A percentile compares a stretch with the other conserved stretches of the same genome.
Conservation (phyloP, 2,888 invertebrate species). For the Mactromeris polynyma region DNA sequence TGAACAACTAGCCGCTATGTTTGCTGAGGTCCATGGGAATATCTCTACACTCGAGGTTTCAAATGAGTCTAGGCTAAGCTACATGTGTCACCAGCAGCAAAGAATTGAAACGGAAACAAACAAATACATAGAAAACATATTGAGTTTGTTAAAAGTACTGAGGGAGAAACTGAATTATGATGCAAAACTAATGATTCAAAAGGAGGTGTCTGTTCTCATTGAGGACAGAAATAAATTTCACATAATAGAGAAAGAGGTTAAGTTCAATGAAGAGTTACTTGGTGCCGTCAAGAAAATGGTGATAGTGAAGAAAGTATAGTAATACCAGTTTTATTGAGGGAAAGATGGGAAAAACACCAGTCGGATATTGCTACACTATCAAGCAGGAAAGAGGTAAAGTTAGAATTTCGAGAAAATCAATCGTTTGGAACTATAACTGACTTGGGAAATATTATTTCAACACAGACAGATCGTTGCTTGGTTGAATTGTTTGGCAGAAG, state of each 20-base stretch:
- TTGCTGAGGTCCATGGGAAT: background rate
- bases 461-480: background rate
- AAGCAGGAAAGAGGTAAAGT: background rate
- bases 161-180: background rate
- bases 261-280: background rate
- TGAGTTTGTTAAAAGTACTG: background rate
- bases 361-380: background rate
- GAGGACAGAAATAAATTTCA: background rate
- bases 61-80: background rate
- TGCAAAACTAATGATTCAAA: background rate
- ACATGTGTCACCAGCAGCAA: background rate
- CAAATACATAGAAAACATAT: background rate
- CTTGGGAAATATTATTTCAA: background rate
- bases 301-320: background rate
- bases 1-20: background rate
- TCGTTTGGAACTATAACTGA: background rate
- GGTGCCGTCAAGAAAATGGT: background rate
- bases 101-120: background rate
- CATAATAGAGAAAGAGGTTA: background rate
- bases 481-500: background rate
- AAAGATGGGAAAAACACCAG: background rate
- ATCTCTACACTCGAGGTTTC: background rate
- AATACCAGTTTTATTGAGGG: background rate
- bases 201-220: background rate
- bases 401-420: background rate